Percentiles rank a stretch among this genome's conserved stretches.
Conservation (phyloP, 2,888 invertebrate genomes). For the Pristionchus entomophagus region DNA sequence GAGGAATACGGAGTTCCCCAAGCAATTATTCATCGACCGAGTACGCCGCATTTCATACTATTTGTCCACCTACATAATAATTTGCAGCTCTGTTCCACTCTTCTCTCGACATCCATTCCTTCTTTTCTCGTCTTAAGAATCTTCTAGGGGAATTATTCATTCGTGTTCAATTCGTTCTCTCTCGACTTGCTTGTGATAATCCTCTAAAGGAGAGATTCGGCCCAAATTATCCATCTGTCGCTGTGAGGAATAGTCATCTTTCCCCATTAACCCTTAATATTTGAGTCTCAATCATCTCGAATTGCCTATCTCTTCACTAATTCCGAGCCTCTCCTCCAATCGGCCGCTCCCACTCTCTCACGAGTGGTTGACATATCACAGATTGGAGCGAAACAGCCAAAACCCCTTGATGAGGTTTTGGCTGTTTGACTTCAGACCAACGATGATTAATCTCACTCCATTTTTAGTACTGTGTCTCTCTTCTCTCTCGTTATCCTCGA, state of each 20-base stretch:
- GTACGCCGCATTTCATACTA: background rate
- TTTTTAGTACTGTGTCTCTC: background rate
- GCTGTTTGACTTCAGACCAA: no score
- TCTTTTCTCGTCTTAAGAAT: background rate
- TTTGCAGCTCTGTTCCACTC: background rate
- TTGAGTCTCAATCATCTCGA: background rate
- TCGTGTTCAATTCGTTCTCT: background rate
- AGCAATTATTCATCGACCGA: background rate
- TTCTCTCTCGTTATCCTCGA: background rate
- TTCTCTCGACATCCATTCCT: background rate
- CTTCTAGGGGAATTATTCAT: background rate
- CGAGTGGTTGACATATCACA: background rate
- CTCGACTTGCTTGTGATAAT: background rate
- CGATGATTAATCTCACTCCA: background rate
- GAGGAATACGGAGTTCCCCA: background rate
- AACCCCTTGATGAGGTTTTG: background rate
- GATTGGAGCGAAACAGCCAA: background rate
- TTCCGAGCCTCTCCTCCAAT: slow-evolving; percentile 15
- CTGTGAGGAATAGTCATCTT: no score
- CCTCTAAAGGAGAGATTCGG: background rate
- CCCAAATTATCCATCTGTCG: background rate
- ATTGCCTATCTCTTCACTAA: slow-evolving; percentile 26
- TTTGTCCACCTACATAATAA: background rate
- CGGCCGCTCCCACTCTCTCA: background rate
- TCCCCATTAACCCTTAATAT: no score